Conservation (phyloP, 2,797 vertebrate species). For the Sarcophilus harrisii region DNA sequence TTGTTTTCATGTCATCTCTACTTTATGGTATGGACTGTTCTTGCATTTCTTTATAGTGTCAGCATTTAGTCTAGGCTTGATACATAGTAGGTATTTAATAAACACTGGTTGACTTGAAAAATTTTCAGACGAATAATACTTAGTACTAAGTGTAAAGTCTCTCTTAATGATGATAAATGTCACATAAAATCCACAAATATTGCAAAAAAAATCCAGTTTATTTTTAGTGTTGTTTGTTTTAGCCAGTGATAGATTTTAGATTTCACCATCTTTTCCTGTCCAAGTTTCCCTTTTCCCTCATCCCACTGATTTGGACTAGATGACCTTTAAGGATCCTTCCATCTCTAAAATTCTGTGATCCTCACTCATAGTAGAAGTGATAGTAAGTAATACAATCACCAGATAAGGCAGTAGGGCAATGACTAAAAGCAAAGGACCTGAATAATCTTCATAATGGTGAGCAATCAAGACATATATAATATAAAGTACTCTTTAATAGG, state of each 20-base stretch:
- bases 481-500: not conserved
- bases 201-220: not conserved
- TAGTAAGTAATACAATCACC: not conserved
- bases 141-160: not conserved
- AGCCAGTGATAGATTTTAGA: not conserved
- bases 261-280: not conserved
- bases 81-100: not conserved
- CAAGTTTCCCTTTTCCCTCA: not conserved
- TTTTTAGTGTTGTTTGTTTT: not conserved
- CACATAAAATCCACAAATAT: not conserved
- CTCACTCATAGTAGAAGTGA: not conserved
- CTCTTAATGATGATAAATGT: not conserved
- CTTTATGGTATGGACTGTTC: not conserved
- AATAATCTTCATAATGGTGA: not conserved
- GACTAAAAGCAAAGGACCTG: not conserved
- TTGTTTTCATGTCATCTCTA: not conserved
- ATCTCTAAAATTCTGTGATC: not conserved
- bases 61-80: not conserved
- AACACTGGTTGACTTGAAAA: not conserved
- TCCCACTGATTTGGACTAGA: not conserved
- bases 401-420: conserved; percentile 14
- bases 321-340: not conserved
- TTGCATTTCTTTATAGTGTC: not conserved
- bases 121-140: not conserved
- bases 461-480: not conserved